phyloP scores from a whole-genome alignment of 2,888 invertebrate species.

The Leistus spinibarbis region DNA sequence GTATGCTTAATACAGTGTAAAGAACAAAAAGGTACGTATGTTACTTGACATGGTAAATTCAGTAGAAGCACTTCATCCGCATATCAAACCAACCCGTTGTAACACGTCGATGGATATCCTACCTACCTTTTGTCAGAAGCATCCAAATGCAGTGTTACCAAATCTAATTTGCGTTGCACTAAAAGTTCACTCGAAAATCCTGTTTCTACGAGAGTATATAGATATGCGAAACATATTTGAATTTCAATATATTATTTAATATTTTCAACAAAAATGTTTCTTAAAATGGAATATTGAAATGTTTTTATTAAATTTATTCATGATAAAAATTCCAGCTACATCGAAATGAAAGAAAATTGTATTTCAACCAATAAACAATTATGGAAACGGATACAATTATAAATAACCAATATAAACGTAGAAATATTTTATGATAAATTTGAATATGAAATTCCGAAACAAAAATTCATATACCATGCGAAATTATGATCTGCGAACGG shows the following conservation, averaged over 20 bases:
- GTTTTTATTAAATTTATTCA: background rate
- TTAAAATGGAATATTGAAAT: background rate
- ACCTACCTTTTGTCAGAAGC: background rate
- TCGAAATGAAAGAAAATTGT: background rate
- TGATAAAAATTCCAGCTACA: background rate
- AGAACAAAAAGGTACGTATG: no score
- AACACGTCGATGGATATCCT: background rate
- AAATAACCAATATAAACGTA: background rate
- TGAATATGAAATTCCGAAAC: background rate
- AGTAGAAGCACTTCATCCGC: background rate
- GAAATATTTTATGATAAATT: background rate
- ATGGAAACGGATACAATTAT: no score
- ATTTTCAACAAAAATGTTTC: background rate
- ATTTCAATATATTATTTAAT: background rate
- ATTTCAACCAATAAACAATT: no score
- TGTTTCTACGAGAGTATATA: no score
- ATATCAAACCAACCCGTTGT: background rate
- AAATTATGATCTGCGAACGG: background rate
- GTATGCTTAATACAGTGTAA: no score
- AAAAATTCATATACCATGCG: no score
- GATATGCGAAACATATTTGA: background rate
- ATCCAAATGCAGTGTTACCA: background rate
- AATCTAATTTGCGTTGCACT: background rate
- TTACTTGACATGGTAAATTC: background rate
- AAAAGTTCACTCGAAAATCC: background rate